Evolutionary conservation across 2,888 invertebrate genomes (phyloP).

Genomic region (Panzeria rudis): DNA sequence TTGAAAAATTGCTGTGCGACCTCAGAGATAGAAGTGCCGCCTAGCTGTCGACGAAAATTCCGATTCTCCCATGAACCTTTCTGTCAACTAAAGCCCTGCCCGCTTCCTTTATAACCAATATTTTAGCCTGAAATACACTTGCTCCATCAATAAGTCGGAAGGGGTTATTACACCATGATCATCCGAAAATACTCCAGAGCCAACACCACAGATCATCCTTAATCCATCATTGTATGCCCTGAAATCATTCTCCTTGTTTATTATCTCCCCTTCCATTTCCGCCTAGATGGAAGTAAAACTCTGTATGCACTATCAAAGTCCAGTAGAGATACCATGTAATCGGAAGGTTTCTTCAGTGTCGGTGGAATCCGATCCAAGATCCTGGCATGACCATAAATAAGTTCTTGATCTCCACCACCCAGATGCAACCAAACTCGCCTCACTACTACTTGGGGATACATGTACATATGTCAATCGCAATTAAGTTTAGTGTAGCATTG

Average conservation of each 20-base stretch:
- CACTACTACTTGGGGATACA: background rate
- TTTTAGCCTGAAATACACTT: background rate
- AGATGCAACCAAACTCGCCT: background rate
- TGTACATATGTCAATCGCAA: no score
- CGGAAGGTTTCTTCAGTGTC: background rate
- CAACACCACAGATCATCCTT: background rate
- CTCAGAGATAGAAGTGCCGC: no score
- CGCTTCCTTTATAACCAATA: background rate
- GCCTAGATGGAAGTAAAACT: background rate
- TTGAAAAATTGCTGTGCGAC: no score
- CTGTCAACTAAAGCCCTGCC: background rate
- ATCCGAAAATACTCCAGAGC: no score
- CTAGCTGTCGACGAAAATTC: background rate
- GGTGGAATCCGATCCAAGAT: no score
- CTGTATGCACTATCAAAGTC: background rate
- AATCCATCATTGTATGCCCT: background rate
- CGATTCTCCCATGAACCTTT: background rate
- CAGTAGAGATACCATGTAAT: background rate
- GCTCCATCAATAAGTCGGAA: background rate
- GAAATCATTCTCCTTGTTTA: background rate
- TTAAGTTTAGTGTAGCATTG: no score
- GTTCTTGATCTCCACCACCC: background rate
- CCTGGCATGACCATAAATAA: background rate
- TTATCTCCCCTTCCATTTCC: background rate
- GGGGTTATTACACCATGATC: no score